Percentiles rank a stretch among this genome's conserved stretches.
phyloP scores from a whole-genome alignment of 1,140 invertebrate species.

The Camponotus floridanus region DNA sequence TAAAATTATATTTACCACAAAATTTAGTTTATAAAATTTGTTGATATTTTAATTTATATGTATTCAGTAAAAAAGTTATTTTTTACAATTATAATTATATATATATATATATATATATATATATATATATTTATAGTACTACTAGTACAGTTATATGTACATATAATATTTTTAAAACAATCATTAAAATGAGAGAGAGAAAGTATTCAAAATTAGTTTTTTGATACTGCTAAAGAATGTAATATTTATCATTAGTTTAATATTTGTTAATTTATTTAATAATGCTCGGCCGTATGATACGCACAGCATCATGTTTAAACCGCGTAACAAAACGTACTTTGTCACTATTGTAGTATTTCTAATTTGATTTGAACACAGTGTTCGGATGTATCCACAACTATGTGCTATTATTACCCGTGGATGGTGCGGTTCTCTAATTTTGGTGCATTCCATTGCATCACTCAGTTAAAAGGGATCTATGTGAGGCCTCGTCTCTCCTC shows the following conservation, averaged over 20 bases:
- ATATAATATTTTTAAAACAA: background rate
- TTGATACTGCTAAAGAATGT: no score
- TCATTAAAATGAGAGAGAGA: background rate
- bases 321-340: background rate
- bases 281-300: background rate
- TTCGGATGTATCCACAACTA: conserved; percentile 27
- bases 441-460: conserved; percentile 25
- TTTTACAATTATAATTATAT: background rate
- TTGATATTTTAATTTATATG: background rate
- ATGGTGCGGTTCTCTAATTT: conserved; percentile 58
- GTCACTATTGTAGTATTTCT: conserved; percentile 37
- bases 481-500: background rate
- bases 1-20: background rate
- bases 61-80: background rate
- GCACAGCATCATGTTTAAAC: background rate
- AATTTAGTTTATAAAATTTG: conserved; percentile 5
- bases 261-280: background rate
- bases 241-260: background rate
- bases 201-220: background rate
- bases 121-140: no score
- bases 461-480: conserved; percentile 36
- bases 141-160: no score
- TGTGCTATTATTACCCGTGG: conserved; percentile 29
- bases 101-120: background rate
- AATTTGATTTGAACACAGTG: conserved; percentile 44